Percentiles rank a stretch among this genome's conserved stretches.
phyloP scores from a whole-genome alignment of 2,797 vertebrate species.

The Syncerus caffer region DNA sequence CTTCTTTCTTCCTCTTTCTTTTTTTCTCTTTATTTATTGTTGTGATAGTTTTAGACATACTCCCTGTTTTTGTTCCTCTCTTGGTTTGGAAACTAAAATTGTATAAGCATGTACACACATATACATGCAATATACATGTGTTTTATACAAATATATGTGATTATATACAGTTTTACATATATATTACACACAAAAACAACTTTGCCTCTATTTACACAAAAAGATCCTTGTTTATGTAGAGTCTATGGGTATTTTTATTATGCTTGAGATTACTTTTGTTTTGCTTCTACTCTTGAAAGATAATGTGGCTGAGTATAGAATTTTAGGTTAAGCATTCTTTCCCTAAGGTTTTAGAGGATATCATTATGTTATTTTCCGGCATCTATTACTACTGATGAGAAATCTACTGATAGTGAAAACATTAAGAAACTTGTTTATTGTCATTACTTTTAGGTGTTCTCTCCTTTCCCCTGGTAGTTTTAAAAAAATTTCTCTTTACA shows the following conservation, averaged over 20 bases:
- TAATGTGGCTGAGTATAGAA: neutral
- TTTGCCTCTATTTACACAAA: neutral
- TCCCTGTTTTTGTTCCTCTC: neutral
- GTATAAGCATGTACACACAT: neutral
- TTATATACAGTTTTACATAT: neutral
- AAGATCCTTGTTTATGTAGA: neutral
- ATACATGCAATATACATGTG: neutral
- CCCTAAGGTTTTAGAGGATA: neutral
- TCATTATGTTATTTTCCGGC: neutral
- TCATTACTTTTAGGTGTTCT: neutral
- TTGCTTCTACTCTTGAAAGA: neutral
- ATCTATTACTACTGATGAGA: neutral
- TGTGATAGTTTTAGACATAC: neutral
- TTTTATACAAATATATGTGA: neutral
- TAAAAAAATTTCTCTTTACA: neutral
- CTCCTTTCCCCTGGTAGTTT: neutral
- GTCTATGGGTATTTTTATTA: neutral
- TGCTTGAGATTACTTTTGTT: neutral
- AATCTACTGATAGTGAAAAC: neutral
- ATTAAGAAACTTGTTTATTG: neutral
- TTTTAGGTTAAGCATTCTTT: neutral
- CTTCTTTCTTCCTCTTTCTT: neutral
- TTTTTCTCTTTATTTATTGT: neutral
- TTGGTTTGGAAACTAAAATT: neutral
- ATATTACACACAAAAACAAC: neutral